Conservation (phyloP, 2,888 invertebrate genomes). For the Pristionchus exspectatus region DNA sequence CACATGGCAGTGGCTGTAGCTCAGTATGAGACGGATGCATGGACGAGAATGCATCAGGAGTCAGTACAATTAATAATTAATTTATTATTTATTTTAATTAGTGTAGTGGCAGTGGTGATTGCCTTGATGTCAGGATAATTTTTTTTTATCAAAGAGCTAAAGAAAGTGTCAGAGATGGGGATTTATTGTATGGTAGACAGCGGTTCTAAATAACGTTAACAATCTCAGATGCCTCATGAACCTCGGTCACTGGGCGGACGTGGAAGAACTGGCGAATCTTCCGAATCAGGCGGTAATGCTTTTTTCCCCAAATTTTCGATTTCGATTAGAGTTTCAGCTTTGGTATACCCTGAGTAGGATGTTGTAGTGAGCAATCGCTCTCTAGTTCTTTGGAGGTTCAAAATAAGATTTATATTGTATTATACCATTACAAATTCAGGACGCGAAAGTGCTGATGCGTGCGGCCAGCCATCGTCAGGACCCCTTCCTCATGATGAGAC, state of each 20-base stretch:
- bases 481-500: slow-evolving; percentile 92
- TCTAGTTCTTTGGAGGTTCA: too few species aligned
- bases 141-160: too few species aligned
- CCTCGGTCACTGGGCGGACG: slow-evolving; percentile 23
- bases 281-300: background rate
- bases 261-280: slow-evolving; percentile 40
- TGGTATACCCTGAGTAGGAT: background rate
- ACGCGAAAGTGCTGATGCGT: slow-evolving; percentile 92
- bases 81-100: too few species aligned
- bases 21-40: slow-evolving; percentile 37
- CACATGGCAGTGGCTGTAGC: slow-evolving; percentile 27
- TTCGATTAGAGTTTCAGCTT: background rate
- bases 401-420: too few species aligned
- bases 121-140: too few species aligned
- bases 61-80: background rate
- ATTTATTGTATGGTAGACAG: background rate
- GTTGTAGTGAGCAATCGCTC: too few species aligned
- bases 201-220: background rate
- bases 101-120: too few species aligned
- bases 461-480: slow-evolving; percentile 95
- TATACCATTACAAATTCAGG: slow-evolving; percentile 79
- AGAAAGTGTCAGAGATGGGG: background rate
- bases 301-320: background rate
- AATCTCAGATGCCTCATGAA: slow-evolving; percentile 14
- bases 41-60: slow-evolving; percentile 46